Evolutionary conservation across 2,113 vertebrate genomes (phyloP).

Genomic region (Stictonetta naevosa): DNA sequence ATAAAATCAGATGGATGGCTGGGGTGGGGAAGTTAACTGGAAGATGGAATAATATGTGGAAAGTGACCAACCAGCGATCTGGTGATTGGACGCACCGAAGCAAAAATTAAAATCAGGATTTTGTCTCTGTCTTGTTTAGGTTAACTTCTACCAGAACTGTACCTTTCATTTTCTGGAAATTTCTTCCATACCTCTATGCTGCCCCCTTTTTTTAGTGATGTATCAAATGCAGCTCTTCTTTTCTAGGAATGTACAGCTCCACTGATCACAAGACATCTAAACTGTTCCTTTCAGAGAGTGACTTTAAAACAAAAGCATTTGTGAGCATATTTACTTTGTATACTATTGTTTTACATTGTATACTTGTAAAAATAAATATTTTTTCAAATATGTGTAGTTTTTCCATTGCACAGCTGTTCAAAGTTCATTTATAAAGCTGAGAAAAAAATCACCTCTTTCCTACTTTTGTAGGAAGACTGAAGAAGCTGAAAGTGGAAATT

Average conservation of each 20-base stretch:
- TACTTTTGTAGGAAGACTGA: not conserved
- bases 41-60: not conserved
- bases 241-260: not conserved
- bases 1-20: not conserved
- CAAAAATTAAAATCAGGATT: not conserved
- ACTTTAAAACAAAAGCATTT: not conserved
- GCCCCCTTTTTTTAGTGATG: not conserved
- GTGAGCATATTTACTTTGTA: not conserved
- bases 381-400: not conserved
- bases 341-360: not conserved
- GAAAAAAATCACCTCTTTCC: not conserved
- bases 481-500: not conserved
- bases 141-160: not conserved
- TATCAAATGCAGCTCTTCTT: not conserved
- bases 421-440: not conserved
- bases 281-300: not conserved
- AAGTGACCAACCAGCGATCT: not conserved
- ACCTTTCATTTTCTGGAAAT: not conserved
- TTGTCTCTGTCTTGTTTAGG: not conserved
- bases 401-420: not conserved
- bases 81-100: not conserved
- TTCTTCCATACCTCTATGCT: not conserved
- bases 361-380: constrained; percentile 32
- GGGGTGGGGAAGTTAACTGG: not conserved
- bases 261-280: not conserved